Conservation (phyloP, 2,797 vertebrate genomes). For the Microhierax caerulescens region DNA sequence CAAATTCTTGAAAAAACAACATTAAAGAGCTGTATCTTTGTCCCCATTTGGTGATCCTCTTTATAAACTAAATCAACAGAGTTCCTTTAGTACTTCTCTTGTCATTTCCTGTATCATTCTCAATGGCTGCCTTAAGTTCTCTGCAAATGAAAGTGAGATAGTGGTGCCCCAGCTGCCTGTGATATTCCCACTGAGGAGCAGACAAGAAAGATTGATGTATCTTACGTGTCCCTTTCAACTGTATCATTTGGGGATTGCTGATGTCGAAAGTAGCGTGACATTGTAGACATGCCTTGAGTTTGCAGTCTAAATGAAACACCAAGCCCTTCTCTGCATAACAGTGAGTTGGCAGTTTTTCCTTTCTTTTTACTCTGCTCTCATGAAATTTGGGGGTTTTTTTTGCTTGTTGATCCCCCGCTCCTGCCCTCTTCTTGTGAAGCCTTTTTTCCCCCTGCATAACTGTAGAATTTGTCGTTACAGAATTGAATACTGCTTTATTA, state of each 20-base stretch:
- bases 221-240: neutral
- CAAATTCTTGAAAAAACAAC: neutral
- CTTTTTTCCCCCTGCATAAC: neutral
- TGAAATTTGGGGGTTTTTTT: neutral
- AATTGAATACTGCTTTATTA: neutral
- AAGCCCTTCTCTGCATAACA: neutral
- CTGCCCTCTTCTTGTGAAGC: neutral
- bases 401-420: neutral
- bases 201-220: neutral
- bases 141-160: neutral
- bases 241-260: neutral
- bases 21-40: neutral
- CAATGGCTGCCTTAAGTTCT: neutral
- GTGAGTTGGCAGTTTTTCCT: neutral
- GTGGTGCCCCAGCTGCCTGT: neutral
- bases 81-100: neutral
- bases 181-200: neutral
- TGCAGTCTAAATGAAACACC: neutral
- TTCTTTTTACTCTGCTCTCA: neutral
- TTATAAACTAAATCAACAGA: neutral
- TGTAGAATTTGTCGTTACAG: neutral
- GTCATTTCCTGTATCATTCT: neutral
- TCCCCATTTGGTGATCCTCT: neutral
- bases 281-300: neutral
- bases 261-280: neutral